These are phyloP conservation scores for Odocoileus virginianus DNA, from an alignment of 2,113 vertebrate genomes.

Conservation along the genomic window DNA sequence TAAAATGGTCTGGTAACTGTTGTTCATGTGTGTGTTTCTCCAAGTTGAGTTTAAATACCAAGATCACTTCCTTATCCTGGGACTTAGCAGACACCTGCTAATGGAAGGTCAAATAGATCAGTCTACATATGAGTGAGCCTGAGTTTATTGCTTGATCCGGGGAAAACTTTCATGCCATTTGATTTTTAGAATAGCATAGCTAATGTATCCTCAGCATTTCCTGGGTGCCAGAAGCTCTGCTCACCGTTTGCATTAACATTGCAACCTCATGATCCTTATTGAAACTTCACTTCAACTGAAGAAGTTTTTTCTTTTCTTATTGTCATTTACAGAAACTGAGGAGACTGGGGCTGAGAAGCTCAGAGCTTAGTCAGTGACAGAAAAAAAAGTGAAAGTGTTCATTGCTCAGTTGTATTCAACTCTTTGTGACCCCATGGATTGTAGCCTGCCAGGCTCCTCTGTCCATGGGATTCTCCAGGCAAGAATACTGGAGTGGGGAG, in stretches of 20 bases:
- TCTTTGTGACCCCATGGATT: neutral
- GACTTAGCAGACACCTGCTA: fast-evolving
- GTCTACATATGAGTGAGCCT: neutral
- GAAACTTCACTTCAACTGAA: neutral
- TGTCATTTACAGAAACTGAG: neutral
- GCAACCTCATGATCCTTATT: neutral
- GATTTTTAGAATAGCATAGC: neutral
- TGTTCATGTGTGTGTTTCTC: neutral
- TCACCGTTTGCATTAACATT: neutral
- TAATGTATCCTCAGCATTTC: neutral
- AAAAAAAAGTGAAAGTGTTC: neutral
- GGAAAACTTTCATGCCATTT: neutral
- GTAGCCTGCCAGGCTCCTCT: neutral
- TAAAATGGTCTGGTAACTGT: neutral
- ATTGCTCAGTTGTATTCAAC: neutral
- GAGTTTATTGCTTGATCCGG: neutral
- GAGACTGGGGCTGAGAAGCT: neutral
- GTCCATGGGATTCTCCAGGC: neutral
- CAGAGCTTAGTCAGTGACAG: neutral
- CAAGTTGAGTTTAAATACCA: neutral
- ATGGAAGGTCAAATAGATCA: neutral
- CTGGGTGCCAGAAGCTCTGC: neutral
- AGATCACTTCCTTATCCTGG: neutral
- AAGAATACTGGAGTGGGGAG: neutral
- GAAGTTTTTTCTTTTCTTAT: neutral